Evolutionary conservation across 1,140 invertebrate species (phyloP), one percentile per base, ranked within the genome.

Genomic region (Drosophila triauraria): DNA sequence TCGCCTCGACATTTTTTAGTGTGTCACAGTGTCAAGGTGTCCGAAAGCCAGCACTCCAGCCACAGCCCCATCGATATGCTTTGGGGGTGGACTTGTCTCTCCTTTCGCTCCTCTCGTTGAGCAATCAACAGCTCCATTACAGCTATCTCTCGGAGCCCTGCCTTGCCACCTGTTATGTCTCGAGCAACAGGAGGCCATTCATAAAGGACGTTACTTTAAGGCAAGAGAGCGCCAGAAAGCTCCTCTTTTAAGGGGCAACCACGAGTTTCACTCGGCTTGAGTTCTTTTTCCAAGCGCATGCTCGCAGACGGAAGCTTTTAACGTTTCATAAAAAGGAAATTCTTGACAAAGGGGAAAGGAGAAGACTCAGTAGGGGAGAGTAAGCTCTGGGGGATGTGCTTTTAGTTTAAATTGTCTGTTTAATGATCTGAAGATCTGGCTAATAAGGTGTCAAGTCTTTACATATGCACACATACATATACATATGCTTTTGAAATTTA

Each of bases 121-220:
- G 71, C 53, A 53, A 60, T 75, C 71, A 69, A 56, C 58, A 59
- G 59, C 56, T 54, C 51, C 61, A 78, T 87, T 88, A 86, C 75
- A 86, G 82, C 83, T 82, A 63, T 56, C 67, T 72, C 57, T 43
- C 64, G 23, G 44, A 75, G 74, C 81, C 80, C 85, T 90, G 63
- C 85, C 85, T 88, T 90, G 63, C 85, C 85, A 88, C 85, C 85
- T 88, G 85, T 88, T 88, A 88, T 88, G 50, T 61, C 48, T 74
- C 70, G 72, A 85, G 85, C 85, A 88, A 88, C 85, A 88, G 85
- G 84, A 88, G 82, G 85, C 85, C 85, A 88, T 88, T 88, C 85
- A 88, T 88, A 82, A 85, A 68, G 65, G 27, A 74, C 57, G 17
- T 50, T 65, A 80, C 48, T 57, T 58, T 42, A 27, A 57, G 77